These are phyloP conservation scores for Quadroppia sp. DNA, from an alignment of 2,888 invertebrate genomes.

Conservation along the genomic window DNA sequence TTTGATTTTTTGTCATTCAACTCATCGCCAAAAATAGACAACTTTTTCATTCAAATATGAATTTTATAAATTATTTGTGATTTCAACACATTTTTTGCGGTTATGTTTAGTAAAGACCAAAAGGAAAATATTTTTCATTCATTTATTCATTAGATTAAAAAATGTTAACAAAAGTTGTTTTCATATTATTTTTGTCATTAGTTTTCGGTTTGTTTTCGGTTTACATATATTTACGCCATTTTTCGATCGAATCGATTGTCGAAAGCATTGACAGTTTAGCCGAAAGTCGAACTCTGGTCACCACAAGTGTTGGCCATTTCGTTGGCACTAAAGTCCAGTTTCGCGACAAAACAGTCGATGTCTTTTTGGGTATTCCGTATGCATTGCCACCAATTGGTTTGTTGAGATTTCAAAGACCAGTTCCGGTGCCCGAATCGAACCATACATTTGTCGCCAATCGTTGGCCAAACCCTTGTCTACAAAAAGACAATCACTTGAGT, in stretches of 20 bases:
- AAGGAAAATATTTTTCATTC: background rate
- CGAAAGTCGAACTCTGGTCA: background rate
- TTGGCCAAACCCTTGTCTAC: slow-evolving; percentile 38
- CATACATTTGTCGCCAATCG: background rate
- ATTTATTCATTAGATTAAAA: background rate
- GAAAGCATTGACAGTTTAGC: background rate
- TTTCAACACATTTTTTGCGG: background rate
- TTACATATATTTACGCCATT: slow-evolving; percentile 6
- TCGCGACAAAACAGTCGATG: background rate
- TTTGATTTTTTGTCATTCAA: background rate
- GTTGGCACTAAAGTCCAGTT: background rate
- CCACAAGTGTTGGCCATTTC: background rate
- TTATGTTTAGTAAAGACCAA: background rate
- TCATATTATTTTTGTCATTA: background rate
- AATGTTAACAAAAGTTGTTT: background rate
- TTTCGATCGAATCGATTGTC: background rate
- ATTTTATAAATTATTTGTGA: background rate
- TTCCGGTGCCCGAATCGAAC: background rate
- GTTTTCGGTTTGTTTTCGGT: background rate
- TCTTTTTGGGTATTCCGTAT: slow-evolving; percentile 19
- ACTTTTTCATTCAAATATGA: no score
- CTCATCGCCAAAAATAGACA: background rate
- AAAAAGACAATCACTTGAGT: slow-evolving; percentile 34
- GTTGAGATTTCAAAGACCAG: slow-evolving; percentile 19
- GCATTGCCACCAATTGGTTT: slow-evolving; percentile 26